These are phyloP conservation scores for Helostoma temminkii DNA, from an alignment of 2,797 vertebrate species.

Conservation along the genomic window DNA sequence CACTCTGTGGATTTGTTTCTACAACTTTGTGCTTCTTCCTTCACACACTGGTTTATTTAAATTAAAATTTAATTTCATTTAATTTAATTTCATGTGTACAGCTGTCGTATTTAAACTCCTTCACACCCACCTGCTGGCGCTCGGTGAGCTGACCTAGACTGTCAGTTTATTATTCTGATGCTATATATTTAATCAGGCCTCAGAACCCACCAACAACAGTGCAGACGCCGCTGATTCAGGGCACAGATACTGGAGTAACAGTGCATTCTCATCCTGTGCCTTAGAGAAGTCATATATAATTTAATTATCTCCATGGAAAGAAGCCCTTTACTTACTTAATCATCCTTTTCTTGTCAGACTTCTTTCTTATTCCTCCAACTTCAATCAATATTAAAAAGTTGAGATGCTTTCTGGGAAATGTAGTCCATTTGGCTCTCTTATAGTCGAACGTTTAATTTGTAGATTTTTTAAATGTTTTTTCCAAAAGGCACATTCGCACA, in stretches of 20 bases:
- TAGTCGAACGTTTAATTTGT: not conserved
- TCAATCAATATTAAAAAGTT: not conserved
- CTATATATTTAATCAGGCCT: constrained; percentile 7
- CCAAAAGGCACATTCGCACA: not conserved
- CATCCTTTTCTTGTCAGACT: not conserved
- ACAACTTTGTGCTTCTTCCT: not conserved
- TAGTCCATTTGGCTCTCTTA: not conserved
- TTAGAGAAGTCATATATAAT: constrained; percentile 21
- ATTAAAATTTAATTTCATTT: constrained; percentile 6
- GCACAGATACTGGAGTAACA: not conserved
- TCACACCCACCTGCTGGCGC: too few relatives aligned
- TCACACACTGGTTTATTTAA: constrained; percentile 9
- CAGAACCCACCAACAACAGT: not conserved
- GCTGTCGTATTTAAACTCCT: too few relatives aligned
- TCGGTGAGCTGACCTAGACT: too few relatives aligned
- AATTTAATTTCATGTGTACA: not conserved
- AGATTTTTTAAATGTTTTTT: not conserved
- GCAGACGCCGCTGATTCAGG: constrained; percentile 10
- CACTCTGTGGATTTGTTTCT: not conserved
- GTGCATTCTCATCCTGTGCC: constrained; percentile 40
- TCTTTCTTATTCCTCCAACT: not conserved
- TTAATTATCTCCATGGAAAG: not conserved
- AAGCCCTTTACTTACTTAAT: constrained; percentile 13
- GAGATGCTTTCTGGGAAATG: constrained; percentile 34
- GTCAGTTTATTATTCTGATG: not conserved